Evolutionary conservation across 2,888 invertebrate species (phyloP).

Genomic region (Sarcophaga variegata): DNA sequence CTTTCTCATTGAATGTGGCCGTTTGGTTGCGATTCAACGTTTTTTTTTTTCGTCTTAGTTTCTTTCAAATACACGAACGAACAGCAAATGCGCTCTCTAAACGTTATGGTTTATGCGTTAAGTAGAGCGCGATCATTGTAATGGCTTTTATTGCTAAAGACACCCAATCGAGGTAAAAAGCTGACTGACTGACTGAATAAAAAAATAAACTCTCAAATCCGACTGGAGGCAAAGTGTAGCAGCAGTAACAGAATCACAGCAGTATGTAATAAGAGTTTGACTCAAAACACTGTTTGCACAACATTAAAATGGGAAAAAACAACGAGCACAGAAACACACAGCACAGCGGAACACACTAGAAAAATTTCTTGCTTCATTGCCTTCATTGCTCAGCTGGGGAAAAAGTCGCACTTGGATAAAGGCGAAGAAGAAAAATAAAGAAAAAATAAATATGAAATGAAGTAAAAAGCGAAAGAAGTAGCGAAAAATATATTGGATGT

Average conservation of each 20-base stretch:
- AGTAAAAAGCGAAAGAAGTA: constrained; percentile 2
- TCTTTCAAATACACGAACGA: constrained; percentile 4
- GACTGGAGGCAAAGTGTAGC: constrained; percentile 34
- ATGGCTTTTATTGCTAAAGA: constrained; percentile 58
- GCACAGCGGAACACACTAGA: neutral
- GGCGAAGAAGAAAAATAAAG: neutral
- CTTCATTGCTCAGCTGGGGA: constrained; percentile 54
- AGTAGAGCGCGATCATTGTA: constrained; percentile 66
- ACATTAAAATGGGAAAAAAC: neutral
- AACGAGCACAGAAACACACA: neutral
- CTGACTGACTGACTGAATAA: neutral
- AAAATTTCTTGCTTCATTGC: constrained; percentile 59
- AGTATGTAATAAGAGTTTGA: constrained; percentile 44
- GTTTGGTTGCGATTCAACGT: neutral
- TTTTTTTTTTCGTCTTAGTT: constrained; percentile 27
- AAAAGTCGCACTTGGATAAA: constrained; percentile 38
- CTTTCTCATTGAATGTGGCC: constrained; percentile 53
- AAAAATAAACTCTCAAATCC: constrained; percentile 10
- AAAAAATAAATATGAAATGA: too few relatives aligned
- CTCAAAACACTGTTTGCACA: constrained; percentile 41
- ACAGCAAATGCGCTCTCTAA: constrained; percentile 36
- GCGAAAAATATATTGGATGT: constrained; percentile 12
- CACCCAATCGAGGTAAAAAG: constrained; percentile 59
- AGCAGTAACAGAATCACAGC: constrained; percentile 51
- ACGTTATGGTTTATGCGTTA: constrained; percentile 66